phyloP scores from a whole-genome alignment of 2,888 invertebrate species.

The Pteria penguin region DNA sequence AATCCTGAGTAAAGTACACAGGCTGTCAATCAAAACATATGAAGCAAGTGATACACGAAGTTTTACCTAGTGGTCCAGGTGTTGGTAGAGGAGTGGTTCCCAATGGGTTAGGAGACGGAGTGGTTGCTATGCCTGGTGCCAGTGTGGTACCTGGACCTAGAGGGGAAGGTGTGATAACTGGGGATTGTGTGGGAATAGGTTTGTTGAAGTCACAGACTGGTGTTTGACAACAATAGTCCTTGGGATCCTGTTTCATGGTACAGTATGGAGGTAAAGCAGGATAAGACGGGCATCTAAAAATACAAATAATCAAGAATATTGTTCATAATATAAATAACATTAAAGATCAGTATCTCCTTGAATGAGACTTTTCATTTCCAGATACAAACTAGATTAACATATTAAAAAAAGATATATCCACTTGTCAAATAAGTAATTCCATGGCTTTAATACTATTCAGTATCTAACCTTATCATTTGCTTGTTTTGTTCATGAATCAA shows the following conservation, averaged over 20 bases:
- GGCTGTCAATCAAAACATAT: no score
- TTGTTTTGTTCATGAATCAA: no score
- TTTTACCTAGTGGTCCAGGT: slow-evolving; percentile 27
- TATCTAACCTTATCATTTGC: no score
- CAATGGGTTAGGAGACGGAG: neutral
- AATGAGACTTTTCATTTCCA: no score
- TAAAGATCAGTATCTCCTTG: no score
- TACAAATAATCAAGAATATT: no score
- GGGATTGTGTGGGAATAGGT: slow-evolving; percentile 40
- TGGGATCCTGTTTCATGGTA: slow-evolving; percentile 46
- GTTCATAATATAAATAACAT: no score
- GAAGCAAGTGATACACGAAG: neutral
- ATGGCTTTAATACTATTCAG: no score
- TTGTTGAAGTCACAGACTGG: slow-evolving; percentile 47
- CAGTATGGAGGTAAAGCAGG: slow-evolving; percentile 44
- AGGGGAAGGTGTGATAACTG: slow-evolving; percentile 28
- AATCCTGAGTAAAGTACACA: no score
- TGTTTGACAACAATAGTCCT: slow-evolving; percentile 50
- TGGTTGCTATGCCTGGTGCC: neutral
- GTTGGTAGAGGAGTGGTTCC: slow-evolving; percentile 17
- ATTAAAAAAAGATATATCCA: no score
- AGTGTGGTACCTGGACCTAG: neutral
- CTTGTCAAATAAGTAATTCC: no score
- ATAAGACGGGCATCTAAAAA: slow-evolving; percentile 57
- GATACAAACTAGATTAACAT: no score